Conservation (phyloP, 64 coral and sea anemone genomes). For the Porites lutea region DNA sequence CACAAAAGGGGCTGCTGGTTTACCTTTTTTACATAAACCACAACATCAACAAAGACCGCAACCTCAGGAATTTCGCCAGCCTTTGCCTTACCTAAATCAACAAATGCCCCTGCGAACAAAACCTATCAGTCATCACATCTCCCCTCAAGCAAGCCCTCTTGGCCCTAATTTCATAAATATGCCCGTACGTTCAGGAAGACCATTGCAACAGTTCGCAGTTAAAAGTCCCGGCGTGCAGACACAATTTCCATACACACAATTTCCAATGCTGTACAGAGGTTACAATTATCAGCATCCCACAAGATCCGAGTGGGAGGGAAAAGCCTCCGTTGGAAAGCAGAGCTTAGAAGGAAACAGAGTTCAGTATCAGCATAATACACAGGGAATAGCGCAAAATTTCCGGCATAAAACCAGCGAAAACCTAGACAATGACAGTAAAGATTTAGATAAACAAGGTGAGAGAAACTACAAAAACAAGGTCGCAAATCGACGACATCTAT, state of each 20-base stretch:
- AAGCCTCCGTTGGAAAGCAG: background rate
- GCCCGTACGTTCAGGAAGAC: conserved; percentile 2
- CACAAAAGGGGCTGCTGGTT: background rate
- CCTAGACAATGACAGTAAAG: background rate
- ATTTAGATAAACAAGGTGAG: background rate
- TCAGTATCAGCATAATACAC: background rate
- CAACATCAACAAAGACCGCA: background rate
- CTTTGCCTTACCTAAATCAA: conserved; percentile 10
- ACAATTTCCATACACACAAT: background rate
- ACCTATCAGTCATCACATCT: background rate
- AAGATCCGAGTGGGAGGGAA: background rate
- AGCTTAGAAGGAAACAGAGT: background rate
- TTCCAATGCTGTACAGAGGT: background rate
- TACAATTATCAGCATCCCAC: background rate
- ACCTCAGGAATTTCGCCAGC: background rate
- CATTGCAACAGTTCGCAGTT: background rate
- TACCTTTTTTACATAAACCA: background rate
- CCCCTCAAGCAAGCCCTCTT: background rate
- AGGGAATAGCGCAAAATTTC: background rate
- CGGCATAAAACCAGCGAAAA: background rate
- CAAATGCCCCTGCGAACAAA: background rate
- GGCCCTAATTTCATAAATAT: background rate
- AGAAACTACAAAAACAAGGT: too few species aligned
- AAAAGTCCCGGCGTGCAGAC: background rate
- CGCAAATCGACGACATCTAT: too few species aligned